phyloP scores from a whole-genome alignment of 2,113 vertebrate species.

The Alectura lathami region DNA sequence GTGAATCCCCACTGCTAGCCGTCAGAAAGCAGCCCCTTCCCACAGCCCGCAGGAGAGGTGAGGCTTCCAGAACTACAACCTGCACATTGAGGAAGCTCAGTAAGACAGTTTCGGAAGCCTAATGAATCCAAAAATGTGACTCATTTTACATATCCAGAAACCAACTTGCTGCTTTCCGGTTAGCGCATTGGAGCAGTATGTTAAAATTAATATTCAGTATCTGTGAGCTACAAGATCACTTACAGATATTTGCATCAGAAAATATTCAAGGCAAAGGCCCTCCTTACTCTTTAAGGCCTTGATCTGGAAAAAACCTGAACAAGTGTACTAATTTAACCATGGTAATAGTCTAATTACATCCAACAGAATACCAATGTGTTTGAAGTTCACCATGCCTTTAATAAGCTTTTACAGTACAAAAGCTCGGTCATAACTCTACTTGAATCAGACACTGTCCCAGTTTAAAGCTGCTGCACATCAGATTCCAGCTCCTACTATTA shows the following conservation, averaged over 20 bases:
- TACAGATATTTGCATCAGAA: neutral
- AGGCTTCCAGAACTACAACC: neutral
- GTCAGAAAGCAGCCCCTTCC: neutral
- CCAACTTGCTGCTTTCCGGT: neutral
- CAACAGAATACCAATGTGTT: neutral
- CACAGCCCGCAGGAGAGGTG: neutral
- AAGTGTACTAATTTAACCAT: conserved; percentile 48
- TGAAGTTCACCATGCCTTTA: conserved; percentile 40
- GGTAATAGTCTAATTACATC: conserved; percentile 29
- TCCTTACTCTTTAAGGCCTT: conserved; percentile 9
- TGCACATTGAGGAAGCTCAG: neutral
- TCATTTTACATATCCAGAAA: neutral
- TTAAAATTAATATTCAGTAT: neutral
- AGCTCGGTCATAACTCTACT: neutral
- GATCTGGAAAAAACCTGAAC: neutral
- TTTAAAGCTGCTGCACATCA: neutral
- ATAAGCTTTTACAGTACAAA: conserved; percentile 2
- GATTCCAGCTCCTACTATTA: neutral
- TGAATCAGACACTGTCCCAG: neutral
- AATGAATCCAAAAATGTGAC: neutral
- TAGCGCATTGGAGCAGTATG: neutral
- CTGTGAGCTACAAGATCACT: neutral
- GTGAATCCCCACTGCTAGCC: neutral
- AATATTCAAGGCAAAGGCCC: conserved; percentile 8
- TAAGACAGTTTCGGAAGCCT: neutral